These are phyloP conservation scores for Zaprionus obscuricornis DNA, from an alignment of 2,888 invertebrate genomes.

Conservation along the genomic window DNA sequence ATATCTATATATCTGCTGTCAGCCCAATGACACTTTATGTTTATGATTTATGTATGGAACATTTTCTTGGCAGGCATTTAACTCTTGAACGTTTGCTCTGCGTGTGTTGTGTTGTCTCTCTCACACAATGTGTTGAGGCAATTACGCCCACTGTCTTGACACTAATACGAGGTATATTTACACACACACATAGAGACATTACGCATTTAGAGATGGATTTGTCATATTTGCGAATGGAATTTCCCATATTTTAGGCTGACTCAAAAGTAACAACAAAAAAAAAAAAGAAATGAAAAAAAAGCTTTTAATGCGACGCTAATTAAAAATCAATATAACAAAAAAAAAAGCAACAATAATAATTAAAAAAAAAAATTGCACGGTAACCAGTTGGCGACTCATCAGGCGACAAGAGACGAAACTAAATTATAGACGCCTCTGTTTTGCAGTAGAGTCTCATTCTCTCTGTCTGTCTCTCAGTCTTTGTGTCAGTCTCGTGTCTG, in stretches of 20 bases:
- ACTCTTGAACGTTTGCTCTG: conserved; percentile 11
- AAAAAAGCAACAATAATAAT: conserved; percentile 38
- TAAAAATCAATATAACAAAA: conserved; percentile 63
- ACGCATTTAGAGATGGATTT: conserved; percentile 41
- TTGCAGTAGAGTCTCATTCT: too few species aligned
- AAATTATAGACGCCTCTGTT: conserved; percentile 9
- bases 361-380: conserved; percentile 22
- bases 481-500: conserved; percentile 22
- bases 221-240: conserved; percentile 56
- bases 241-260: conserved; percentile 58
- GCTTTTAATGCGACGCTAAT: conserved; percentile 59
- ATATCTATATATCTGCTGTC: conserved; percentile 61
- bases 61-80: conserved; percentile 64
- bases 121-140: conserved; percentile 67
- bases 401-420: conserved; percentile 16
- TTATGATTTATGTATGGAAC: conserved; percentile 65
- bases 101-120: conserved; percentile 25
- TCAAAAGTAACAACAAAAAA: conserved; percentile 40
- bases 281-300: conserved; percentile 43
- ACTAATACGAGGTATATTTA: conserved; percentile 20
- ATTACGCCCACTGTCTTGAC: conserved; percentile 66
- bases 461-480: background rate
- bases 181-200: conserved; percentile 6
- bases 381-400: conserved; percentile 63
- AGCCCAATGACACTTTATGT: conserved; percentile 62